Evolutionary conservation across 2,888 invertebrate species (phyloP), one percentile per base, ranked within the genome.

Genomic region (Cheilosia vernalis): DNA sequence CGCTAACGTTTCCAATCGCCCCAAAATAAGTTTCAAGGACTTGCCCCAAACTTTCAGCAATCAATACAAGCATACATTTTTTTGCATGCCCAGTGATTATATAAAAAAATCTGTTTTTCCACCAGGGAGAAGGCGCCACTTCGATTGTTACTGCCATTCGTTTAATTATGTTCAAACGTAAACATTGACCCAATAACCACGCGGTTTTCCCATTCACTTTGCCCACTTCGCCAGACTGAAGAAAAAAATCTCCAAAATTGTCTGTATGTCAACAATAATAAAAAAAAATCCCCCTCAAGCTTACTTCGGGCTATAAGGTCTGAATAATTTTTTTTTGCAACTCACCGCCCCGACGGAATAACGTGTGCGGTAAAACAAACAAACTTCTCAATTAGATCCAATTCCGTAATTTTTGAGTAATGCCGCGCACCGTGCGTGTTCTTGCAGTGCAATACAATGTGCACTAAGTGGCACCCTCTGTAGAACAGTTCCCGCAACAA

Each of bases 401-500:
- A 81, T 76, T 81, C 77, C 61, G 80, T 81, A 77, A 81, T 85
- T 85, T 85, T 80, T 85, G 80, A 85, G 80, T 85, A 85, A 85
- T 81, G 72, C 81, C 72, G 64, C 60, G 58, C 61, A 66, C 74
- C 78, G 73, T 83, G 79, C 84, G 70, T 81, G 81, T 67, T 72
- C 85, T 81, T 64, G 64, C 53, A 6, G 55, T 17, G 61, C 42
- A 37, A n/a, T 49, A 40, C 30, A 30, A 19, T 42, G 51, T 49
- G 55, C 21, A 53, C 72, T 63, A 44, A 69, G 83, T 81, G 81
- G 69, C 76, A 76, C 81, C 81, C 76, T 72, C 70, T 82, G 64
- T 72, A 80, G 80, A 84, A 66, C 69, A 69, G 40, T 79, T 72
- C 58, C 74, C 56, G 74, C 67, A 60, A 73, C 73, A 73, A 56